Evolutionary conservation across 2,888 invertebrate genomes (phyloP).

Genomic region (Rhogogaster chlorosoma): DNA sequence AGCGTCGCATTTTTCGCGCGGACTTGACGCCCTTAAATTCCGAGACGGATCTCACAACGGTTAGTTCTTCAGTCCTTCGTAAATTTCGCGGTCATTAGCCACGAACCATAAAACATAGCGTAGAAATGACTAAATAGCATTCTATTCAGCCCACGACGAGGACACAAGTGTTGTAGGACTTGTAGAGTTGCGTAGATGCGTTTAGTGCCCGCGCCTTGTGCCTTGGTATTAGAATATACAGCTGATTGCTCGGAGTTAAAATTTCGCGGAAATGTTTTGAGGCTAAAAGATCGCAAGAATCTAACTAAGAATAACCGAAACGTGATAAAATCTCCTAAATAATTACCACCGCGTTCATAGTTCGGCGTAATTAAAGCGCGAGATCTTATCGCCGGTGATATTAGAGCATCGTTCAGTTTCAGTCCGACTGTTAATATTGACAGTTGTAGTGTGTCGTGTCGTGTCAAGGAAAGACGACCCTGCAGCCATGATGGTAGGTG

Average conservation of each 20-base stretch:
- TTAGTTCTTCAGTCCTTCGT: background rate
- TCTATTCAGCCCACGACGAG: background rate
- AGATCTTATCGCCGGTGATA: background rate
- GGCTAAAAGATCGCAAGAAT: background rate
- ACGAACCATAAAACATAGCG: background rate
- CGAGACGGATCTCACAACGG: background rate
- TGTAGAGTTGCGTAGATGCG: background rate
- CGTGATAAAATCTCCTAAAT: background rate
- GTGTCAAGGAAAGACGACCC: conserved; percentile 67
- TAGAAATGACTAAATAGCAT: background rate
- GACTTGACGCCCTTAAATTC: background rate
- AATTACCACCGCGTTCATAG: background rate
- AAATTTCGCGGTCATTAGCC: background rate
- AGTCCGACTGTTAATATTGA: conserved; percentile 16
- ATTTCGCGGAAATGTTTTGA: conserved; percentile 4
- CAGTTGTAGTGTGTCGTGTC: conserved; percentile 48
- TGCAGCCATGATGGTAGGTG: conserved; percentile 78
- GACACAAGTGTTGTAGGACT: background rate
- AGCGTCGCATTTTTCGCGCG: background rate
- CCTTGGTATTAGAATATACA: conserved; percentile 1
- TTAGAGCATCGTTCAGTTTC: background rate
- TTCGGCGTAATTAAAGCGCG: background rate
- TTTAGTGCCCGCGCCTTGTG: background rate
- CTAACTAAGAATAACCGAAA: background rate
- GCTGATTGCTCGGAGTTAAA: conserved; percentile 39